These are phyloP conservation scores for Tholera decimalis DNA, from an alignment of 2,888 invertebrate genomes.

Conservation along the genomic window DNA sequence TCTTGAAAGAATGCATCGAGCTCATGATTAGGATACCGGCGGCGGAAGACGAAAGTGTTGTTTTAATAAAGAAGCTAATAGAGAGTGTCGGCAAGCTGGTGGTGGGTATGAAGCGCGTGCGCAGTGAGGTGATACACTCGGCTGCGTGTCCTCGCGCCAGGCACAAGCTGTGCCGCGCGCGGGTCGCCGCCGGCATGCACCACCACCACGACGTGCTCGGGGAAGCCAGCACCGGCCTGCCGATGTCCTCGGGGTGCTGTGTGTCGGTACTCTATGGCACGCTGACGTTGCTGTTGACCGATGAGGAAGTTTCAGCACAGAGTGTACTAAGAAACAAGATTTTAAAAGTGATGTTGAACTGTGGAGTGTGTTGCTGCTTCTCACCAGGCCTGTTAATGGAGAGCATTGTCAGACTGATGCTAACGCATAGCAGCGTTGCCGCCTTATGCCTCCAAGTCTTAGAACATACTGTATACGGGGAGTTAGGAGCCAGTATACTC, in stretches of 20 bases:
- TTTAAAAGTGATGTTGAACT: constrained; percentile 90
- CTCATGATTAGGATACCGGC: constrained; percentile 89
- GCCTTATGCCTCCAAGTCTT: constrained; percentile 88
- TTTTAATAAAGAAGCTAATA: constrained; percentile 89
- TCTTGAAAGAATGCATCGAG: constrained; percentile 90
- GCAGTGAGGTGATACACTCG: constrained; percentile 91
- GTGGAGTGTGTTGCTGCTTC: constrained; percentile 93
- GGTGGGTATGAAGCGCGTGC: constrained; percentile 90
- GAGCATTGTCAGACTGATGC: constrained; percentile 87
- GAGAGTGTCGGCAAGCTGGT: constrained; percentile 91
- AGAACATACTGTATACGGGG: constrained; percentile 92
- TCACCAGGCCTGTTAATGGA: constrained; percentile 89
- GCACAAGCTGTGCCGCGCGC: constrained; percentile 88
- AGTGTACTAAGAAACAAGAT: constrained; percentile 84
- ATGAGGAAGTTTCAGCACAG: constrained; percentile 82
- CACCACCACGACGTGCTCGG: constrained; percentile 92
- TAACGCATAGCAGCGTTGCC: constrained; percentile 82
- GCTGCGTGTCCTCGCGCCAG: constrained; percentile 88
- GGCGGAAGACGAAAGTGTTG: constrained; percentile 79
- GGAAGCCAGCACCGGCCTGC: constrained; percentile 81
- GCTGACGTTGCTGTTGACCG: constrained; percentile 86
- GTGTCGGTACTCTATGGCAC: constrained; percentile 91
- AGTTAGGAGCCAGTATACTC: constrained; percentile 89
- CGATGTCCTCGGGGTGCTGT: constrained; percentile 88
- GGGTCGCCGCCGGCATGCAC: constrained; percentile 87